Conservation (phyloP, 2,888 invertebrate genomes). For the Exephanes ischioxanthus region DNA sequence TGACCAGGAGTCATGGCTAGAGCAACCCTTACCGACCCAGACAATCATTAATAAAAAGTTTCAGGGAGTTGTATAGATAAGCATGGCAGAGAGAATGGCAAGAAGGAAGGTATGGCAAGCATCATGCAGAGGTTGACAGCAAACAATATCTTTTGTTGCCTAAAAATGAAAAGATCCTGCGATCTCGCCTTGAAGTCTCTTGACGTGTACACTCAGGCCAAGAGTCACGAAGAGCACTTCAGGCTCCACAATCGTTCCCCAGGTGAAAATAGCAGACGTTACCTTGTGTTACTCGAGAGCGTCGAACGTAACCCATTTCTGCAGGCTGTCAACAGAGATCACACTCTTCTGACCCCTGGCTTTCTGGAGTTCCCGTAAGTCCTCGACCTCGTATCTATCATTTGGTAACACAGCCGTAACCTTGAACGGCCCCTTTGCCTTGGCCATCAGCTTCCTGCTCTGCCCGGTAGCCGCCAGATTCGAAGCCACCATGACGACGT, state of each 20-base stretch:
- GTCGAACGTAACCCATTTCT: slow-evolving; percentile 61
- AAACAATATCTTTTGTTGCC: no score
- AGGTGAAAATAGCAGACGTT: neutral
- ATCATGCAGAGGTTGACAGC: no score
- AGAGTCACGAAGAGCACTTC: neutral
- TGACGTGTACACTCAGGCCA: neutral
- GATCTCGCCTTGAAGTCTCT: neutral
- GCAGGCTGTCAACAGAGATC: slow-evolving; percentile 62
- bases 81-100: neutral
- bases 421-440: slow-evolving; percentile 71
- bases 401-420: slow-evolving; percentile 70
- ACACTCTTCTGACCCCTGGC: slow-evolving; percentile 58
- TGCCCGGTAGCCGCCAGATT: slow-evolving; percentile 68
- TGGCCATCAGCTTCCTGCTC: slow-evolving; percentile 68
- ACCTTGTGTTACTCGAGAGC: slow-evolving; percentile 52
- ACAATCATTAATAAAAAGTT: neutral
- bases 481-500: slow-evolving; percentile 68
- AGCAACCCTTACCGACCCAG: slow-evolving; percentile 21
- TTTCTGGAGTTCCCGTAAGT: slow-evolving; percentile 69
- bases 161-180: no score
- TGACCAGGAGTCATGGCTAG: slow-evolving; percentile 37
- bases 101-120: no score
- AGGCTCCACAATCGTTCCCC: neutral
- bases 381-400: slow-evolving; percentile 71
- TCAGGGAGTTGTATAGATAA: neutral